Conservation (phyloP, 2,888 invertebrate genomes). For the Pantelozetes paolii region DNA sequence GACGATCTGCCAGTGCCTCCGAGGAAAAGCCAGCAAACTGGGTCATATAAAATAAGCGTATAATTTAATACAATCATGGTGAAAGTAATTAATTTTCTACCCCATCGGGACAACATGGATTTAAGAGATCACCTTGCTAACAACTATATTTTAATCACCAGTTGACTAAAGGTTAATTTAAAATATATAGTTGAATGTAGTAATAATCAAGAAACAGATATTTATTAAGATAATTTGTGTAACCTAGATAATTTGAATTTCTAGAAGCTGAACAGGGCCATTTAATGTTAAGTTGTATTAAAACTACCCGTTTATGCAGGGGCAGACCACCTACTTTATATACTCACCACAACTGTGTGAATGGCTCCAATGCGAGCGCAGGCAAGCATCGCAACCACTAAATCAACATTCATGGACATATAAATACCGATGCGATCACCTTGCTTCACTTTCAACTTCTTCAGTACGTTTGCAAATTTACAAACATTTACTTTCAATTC, state of each 20-base stretch:
- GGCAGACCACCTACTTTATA: too few species aligned
- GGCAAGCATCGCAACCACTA: conserved; percentile 87
- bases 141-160: conserved; percentile 50
- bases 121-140: conserved; percentile 57
- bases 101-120: too few species aligned
- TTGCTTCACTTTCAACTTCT: conserved; percentile 64
- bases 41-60: conserved; percentile 37
- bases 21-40: conserved; percentile 97
- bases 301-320: too few species aligned
- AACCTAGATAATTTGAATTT: too few species aligned
- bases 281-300: too few species aligned
- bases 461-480: conserved; percentile 83
- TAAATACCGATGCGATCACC: conserved; percentile 94
- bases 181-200: background rate
- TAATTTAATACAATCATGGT: too few species aligned
- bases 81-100: too few species aligned
- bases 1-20: conserved; percentile 85
- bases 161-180: background rate
- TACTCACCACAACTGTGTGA: conserved; percentile 88
- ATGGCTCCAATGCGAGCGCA: conserved; percentile 93
- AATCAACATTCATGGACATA: conserved; percentile 98
- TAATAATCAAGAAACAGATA: background rate
- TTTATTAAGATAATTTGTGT: background rate
- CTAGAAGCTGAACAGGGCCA: too few species aligned
- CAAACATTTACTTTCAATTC: conserved; percentile 82